Percentiles rank a stretch among this genome's conserved stretches.
Evolutionary conservation across 2,888 invertebrate species (phyloP).

Genomic region (Macrosiphum euphorbiae): DNA sequence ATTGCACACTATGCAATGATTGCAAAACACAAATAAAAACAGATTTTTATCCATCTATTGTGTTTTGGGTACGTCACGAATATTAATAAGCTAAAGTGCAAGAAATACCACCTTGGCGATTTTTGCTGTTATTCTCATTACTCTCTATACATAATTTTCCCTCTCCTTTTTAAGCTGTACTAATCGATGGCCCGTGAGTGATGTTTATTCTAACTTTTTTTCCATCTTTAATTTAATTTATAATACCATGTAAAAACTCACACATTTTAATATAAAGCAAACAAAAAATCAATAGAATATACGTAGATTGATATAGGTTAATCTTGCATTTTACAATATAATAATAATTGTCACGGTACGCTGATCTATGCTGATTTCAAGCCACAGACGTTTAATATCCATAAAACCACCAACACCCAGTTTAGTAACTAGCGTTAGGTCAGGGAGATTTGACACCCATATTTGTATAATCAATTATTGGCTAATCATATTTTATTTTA

Average conservation of each 20-base stretch:
- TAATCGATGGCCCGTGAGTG: background rate
- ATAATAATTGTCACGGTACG: conserved; percentile 44
- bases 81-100: conserved; percentile 43
- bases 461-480: conserved; percentile 16
- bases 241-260: background rate
- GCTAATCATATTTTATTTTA: background rate
- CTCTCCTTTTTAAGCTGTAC: background rate
- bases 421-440: conserved; percentile 13
- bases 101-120: conserved; percentile 20
- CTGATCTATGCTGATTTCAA: conserved; percentile 32
- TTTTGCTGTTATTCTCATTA: conserved; percentile 12
- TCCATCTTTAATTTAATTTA: background rate
- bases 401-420: conserved; percentile 20
- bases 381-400: conserved; percentile 41
- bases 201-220: background rate
- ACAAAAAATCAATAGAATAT: background rate
- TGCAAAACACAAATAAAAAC: conserved; percentile 29
- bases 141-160: background rate
- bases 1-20: conserved; percentile 20
- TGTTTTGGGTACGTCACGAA: conserved; percentile 53
- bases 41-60: conserved; percentile 56
- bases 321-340: background rate
- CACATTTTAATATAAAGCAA: too few species aligned
- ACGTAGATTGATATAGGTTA: background rate
- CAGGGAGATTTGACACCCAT: conserved; percentile 27